phyloP scores from a whole-genome alignment of 1,140 invertebrate species.

The Tetranychus cinnabarinus region DNA sequence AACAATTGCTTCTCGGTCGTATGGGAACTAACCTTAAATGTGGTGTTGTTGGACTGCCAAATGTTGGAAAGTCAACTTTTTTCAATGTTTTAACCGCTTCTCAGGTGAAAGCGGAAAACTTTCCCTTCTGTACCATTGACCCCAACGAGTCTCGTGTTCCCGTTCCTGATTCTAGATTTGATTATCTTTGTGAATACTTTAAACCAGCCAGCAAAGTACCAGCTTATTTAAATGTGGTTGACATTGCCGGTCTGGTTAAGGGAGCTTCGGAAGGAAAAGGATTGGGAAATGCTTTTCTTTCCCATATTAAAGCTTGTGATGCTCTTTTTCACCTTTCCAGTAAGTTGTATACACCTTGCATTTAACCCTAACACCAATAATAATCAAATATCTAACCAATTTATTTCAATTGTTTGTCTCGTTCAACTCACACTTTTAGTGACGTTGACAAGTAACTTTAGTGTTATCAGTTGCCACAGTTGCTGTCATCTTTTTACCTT shows the following conservation, averaged over 20 bases:
- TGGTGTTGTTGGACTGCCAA: conserved; percentile 81
- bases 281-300: conserved; percentile 91
- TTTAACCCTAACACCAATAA: no score
- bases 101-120: conserved; percentile 85
- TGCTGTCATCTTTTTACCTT: no score
- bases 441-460: no score
- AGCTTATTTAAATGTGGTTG: conserved; percentile 75
- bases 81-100: conserved; percentile 97
- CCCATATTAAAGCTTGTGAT: conserved; percentile 94
- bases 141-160: conserved; percentile 99
- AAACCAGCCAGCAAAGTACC: conserved; percentile 92
- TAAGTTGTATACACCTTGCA: conserved; percentile 26
- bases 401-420: no score
- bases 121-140: conserved; percentile 99
- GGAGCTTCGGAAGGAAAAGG: conserved; percentile 95
- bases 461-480: no score
- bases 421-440: no score
- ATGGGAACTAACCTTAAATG: conserved; percentile 92
- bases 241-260: conserved; percentile 94
- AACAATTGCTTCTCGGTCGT: conserved; percentile 69
- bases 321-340: conserved; percentile 93
- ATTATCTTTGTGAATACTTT: conserved; percentile 75
- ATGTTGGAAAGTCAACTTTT: conserved; percentile 97
- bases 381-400: no score
- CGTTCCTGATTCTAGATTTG: conserved; percentile 83